Percentiles rank a stretch among this genome's conserved stretches.
These are phyloP conservation scores for Eulemur macaco DNA, from an alignment of 2,113 vertebrate genomes.

Conservation along the genomic window DNA sequence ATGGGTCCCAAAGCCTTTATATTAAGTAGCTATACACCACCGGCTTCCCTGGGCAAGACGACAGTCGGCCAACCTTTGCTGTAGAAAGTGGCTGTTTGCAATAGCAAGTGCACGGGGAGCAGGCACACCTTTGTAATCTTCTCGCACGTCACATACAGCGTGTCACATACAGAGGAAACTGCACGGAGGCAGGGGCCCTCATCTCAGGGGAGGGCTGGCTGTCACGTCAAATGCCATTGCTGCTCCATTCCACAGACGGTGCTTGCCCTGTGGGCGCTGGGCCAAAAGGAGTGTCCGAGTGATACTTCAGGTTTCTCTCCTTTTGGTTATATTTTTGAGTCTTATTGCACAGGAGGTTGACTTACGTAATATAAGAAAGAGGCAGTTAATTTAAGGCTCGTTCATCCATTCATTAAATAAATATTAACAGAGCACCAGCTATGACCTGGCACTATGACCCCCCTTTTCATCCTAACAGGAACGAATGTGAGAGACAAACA, in stretches of 20 bases:
- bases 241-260: not conserved
- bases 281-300: not conserved
- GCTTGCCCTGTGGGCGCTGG: not conserved
- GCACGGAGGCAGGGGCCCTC: not conserved
- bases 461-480: not conserved
- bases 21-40: not conserved
- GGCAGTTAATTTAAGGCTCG: not conserved
- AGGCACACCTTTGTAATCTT: not conserved
- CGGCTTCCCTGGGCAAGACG: not conserved
- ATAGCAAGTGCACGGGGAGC: not conserved
- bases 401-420: not conserved
- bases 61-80: not conserved
- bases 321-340: not conserved
- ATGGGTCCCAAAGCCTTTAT: not conserved
- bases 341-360: not conserved
- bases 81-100: not conserved
- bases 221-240: not conserved
- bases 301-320: not conserved
- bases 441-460: not conserved
- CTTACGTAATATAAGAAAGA: not conserved
- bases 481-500: not conserved
- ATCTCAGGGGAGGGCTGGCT: not conserved
- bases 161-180: not conserved
- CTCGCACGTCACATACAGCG: accelerated
- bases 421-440: not conserved